These are phyloP conservation scores for Aythya baeri DNA, from an alignment of 2,113 vertebrate genomes.

Conservation along the genomic window DNA sequence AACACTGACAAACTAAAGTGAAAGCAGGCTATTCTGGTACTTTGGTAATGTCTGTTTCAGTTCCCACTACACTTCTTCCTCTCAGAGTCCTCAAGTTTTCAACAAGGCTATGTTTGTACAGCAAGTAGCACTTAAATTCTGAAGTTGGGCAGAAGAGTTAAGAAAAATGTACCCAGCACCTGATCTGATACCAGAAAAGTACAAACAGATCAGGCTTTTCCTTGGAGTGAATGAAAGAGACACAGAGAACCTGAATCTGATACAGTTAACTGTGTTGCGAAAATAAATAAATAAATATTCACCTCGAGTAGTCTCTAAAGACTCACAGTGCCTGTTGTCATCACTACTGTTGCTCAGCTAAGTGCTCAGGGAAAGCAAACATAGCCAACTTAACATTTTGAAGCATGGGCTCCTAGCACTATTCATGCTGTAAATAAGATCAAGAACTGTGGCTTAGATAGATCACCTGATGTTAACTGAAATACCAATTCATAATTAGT, in stretches of 20 bases:
- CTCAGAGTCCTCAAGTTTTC: neutral
- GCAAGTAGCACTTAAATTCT: neutral
- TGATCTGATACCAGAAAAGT: neutral
- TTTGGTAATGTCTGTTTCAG: neutral
- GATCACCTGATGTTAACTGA: neutral
- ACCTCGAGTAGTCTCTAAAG: neutral
- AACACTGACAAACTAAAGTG: neutral
- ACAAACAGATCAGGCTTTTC: neutral
- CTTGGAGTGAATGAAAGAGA: neutral
- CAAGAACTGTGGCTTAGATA: neutral
- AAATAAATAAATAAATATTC: neutral
- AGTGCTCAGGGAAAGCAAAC: neutral
- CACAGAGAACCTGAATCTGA: neutral
- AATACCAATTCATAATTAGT: neutral
- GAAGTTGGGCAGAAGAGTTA: neutral
- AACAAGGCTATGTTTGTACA: neutral
- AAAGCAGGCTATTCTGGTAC: neutral
- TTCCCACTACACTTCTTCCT: neutral
- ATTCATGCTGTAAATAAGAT: neutral
- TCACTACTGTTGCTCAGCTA: rapidly evolving
- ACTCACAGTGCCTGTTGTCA: neutral
- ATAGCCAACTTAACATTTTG: neutral
- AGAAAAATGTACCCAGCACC: neutral
- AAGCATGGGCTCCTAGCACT: neutral
- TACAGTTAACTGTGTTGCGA: neutral